Evolutionary conservation across 2,113 vertebrate species (phyloP).

Genomic region (Serinus canaria): DNA sequence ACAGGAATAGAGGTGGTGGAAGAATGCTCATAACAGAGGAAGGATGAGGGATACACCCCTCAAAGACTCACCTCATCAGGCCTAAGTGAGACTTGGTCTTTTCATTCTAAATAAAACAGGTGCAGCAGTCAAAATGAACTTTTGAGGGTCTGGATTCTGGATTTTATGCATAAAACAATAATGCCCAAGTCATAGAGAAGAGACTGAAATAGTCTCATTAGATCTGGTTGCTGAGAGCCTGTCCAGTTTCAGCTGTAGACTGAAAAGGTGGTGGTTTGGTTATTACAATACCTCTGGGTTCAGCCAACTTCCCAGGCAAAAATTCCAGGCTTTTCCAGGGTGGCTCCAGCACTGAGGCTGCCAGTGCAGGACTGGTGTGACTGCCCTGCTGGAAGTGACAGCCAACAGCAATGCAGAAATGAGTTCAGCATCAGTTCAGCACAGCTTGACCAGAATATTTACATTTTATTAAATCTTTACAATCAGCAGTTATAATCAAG

Average conservation of each 20-base stretch:
- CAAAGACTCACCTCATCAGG: not conserved
- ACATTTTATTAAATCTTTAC: constrained; percentile 88
- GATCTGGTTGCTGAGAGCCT: not conserved
- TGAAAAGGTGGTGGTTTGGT: not conserved
- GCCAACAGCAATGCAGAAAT: not conserved
- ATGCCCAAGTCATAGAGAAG: not conserved
- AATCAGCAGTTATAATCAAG: constrained; percentile 84
- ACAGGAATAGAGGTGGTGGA: not conserved
- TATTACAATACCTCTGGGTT: too few species aligned
- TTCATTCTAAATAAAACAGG: not conserved
- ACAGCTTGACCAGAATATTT: constrained; percentile 74
- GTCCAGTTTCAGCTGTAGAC: not conserved
- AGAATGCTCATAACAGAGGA: accelerated
- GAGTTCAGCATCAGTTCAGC: not conserved
- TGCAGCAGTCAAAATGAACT: not conserved
- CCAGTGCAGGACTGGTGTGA: accelerated
- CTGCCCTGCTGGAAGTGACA: not conserved
- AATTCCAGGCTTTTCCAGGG: not conserved
- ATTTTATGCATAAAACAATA: not conserved
- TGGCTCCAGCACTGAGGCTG: not conserved
- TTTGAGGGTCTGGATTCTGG: not conserved
- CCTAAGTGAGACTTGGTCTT: not conserved
- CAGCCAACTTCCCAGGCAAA: not conserved
- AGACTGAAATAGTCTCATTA: not conserved
- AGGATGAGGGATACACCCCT: too few species aligned